Evolutionary conservation across 2,888 invertebrate species (phyloP), one percentile per base, ranked within the genome.

Genomic region (Lucinisca nassula): DNA sequence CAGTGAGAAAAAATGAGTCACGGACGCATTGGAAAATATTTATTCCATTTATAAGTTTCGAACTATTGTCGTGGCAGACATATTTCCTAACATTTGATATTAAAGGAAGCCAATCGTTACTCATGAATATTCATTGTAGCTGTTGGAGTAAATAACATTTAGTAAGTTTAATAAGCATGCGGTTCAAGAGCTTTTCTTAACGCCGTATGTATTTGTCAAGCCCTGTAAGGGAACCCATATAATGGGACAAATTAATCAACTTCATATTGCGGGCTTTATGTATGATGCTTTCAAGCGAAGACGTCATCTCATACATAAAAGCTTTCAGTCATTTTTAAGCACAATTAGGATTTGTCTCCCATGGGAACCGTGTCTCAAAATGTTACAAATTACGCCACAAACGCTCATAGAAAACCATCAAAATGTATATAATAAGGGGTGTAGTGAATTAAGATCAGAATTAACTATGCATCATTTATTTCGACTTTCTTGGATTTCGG

Each of bases 341-440:
- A 67, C 67, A 67, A 67, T 67, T 35, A 67, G 67, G 24, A 2
- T 35, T 35, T 70, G 14, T n/a, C 24, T 81, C 88, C 72, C 88
- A 27, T 73, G 90, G 82, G 90, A 77, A 37, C 30, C 32, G 38
- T 75, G 85, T 86, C 87, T 81, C 80, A 86, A 90, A 90, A 90
- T 84, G 80, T 85, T 90, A 82, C 83, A 84, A 86, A 84, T 72
- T 75, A 72, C 70, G 78, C 88, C 67, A 67, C 86, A 85, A 90
- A 86, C 84, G 79, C 76, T 35, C 82, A 85, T 90, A 79, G 77
- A 84, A 76, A 45, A 55, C 45, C 85, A 84, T 51, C 84, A 86
- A 88, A 90, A 90, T 85, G 86, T 90, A 90, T 90, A 85, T 88
- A 86, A 85, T 78, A 81, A 32, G 81, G 55, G 61, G 40, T 74